Conservation (phyloP, 2,888 invertebrate genomes). For the Siphlonurus alternatus region DNA sequence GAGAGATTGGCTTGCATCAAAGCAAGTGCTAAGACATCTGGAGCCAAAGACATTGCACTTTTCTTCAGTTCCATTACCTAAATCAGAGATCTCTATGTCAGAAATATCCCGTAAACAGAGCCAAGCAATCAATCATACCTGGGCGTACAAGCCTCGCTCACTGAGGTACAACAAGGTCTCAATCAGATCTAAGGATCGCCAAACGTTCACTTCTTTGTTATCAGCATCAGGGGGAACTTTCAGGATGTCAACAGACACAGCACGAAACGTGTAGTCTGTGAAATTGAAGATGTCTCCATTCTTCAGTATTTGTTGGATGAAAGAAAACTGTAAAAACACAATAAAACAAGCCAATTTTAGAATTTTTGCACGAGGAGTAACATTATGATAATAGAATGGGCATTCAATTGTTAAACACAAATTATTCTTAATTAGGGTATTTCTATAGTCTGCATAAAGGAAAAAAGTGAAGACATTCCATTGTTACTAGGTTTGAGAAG, state of each 20-base stretch:
- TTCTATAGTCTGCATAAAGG: too few species aligned
- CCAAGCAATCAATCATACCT: too few species aligned
- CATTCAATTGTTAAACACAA: background rate
- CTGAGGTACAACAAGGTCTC: conserved; percentile 75
- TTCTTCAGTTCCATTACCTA: conserved; percentile 56
- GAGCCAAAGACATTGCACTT: conserved; percentile 81
- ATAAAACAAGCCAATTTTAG: background rate
- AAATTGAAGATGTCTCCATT: conserved; percentile 89
- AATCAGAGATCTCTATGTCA: background rate
- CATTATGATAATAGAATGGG: background rate
- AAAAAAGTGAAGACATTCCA: too few species aligned
- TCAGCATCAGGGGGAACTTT: conserved; percentile 92
- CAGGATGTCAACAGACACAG: conserved; percentile 71
- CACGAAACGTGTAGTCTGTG: conserved; percentile 76
- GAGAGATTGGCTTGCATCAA: conserved; percentile 55
- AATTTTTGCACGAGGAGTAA: background rate
- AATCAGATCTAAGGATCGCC: conserved; percentile 84
- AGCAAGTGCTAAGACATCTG: conserved; percentile 81
- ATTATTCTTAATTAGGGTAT: too few species aligned
- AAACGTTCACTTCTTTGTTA: conserved; percentile 81
- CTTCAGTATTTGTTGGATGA: conserved; percentile 72
- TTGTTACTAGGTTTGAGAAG: too few species aligned
- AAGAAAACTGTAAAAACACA: conserved; percentile 43
- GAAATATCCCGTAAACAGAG: too few species aligned
- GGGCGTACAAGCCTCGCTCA: conserved; percentile 67